Percentiles rank a stretch among this genome's conserved stretches.
Evolutionary conservation across 2,797 vertebrate species (phyloP).

Genomic region (Dallia pectoralis): DNA sequence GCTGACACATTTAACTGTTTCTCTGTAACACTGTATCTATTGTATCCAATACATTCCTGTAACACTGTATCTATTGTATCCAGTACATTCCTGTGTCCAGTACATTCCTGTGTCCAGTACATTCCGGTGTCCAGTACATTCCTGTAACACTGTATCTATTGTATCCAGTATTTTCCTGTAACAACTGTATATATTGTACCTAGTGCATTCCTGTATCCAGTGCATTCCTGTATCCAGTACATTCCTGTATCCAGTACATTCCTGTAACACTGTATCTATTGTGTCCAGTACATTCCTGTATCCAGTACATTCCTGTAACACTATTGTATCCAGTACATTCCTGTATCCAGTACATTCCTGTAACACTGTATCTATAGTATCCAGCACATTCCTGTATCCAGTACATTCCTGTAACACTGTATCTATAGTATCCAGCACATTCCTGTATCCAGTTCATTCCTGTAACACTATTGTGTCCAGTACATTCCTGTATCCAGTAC

Average conservation of each 20-base stretch:
- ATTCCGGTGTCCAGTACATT: too few species aligned
- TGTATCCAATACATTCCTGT: constrained; percentile 66
- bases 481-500: constrained; percentile 62
- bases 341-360: constrained; percentile 56
- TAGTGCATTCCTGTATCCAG: constrained; percentile 63
- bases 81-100: constrained; percentile 65
- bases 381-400: constrained; percentile 64
- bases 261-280: constrained; percentile 68
- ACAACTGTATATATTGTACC: constrained; percentile 68
- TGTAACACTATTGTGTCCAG: too few species aligned
- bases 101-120: constrained; percentile 67
- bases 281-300: constrained; percentile 65
- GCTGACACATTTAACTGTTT: constrained; percentile 73
- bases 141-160: constrained; percentile 68
- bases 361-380: constrained; percentile 70
- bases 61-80: constrained; percentile 65
- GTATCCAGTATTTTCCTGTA: constrained; percentile 67
- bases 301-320: constrained; percentile 66
- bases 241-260: constrained; percentile 66
- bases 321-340: constrained; percentile 67
- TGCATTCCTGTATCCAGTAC: constrained; percentile 62
- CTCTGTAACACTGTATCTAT: constrained; percentile 67
- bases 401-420: constrained; percentile 65
- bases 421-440: constrained; percentile 65
- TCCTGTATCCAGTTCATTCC: constrained; percentile 69